A percentile compares a stretch with the other conserved stretches of the same genome.
These are phyloP conservation scores for Alauda arvensis DNA, from an alignment of 2,797 vertebrate genomes.

Conservation along the genomic window DNA sequence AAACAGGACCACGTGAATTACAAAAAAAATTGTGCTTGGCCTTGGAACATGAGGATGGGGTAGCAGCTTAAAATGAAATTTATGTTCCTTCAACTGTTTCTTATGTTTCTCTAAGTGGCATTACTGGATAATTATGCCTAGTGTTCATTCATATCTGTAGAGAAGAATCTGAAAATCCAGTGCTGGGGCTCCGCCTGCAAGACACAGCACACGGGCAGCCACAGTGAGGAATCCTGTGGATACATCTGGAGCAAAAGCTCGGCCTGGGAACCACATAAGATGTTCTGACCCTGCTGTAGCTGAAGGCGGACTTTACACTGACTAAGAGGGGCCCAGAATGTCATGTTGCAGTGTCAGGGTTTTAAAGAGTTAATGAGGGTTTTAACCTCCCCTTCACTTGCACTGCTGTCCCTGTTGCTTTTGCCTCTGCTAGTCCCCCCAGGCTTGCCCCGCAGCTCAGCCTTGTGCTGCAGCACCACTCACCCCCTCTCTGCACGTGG, in stretches of 20 bases:
- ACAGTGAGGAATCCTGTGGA: fast-evolving
- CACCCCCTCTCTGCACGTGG: neutral
- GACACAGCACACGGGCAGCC: neutral
- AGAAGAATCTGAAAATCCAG: neutral
- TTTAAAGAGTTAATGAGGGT: neutral
- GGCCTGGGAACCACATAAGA: neutral
- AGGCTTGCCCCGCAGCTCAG: neutral
- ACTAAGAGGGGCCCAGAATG: neutral
- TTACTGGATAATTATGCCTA: neutral
- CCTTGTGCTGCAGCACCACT: neutral
- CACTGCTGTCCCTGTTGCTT: neutral
- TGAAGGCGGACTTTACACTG: neutral
- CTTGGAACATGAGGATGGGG: fast-evolving
- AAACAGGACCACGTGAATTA: neutral
- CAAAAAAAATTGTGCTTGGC: neutral
- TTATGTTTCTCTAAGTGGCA: neutral
- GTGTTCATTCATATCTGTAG: neutral
- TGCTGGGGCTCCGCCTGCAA: neutral
- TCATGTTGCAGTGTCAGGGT: neutral
- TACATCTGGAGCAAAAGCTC: fast-evolving
- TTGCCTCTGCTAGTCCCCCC: neutral
- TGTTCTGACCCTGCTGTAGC: neutral
- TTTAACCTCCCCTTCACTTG: neutral
- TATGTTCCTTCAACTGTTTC: neutral
- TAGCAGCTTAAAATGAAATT: neutral